Evolutionary conservation across 2,113 vertebrate species (phyloP), one percentile per base, ranked within the genome.

Genomic region (Cynopterus brachyotis): DNA sequence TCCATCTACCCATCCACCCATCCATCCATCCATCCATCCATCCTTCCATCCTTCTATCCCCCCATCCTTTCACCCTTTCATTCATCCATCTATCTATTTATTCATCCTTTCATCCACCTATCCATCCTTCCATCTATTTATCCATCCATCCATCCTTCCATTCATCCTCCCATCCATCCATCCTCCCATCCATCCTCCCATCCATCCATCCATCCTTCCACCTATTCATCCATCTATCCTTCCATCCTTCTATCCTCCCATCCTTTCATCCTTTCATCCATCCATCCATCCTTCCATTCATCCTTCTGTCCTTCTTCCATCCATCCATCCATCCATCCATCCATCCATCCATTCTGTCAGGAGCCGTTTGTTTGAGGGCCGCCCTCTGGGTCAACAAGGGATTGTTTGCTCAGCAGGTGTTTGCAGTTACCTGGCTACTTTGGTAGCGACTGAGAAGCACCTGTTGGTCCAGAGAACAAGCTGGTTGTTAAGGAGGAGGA

Each of bases 81-180:
- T 3, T 1, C 9, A 50, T 30, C 2, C 8, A 32, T 2, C 40
- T 16, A 32, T 2, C 0, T 4, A 30, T 1, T 6, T 6, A 42
- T 0, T 5, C 9, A 91, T 0, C 2, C 19, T 55, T 1, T 1
- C 1, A 10, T 1, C 24, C 3, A 20, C 13, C n/a, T 5, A 60
- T 0, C 7, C 28, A 78, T 1, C 1, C 2, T 30, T 16, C 11
- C 1, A 59, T 2, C 13, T 16, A 60, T 1, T 5, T 4, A 17
- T 22, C 9, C 40, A 40, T 0, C 13, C 5, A 30, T 0, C n/a
- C 5, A 47, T 7, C 35, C 37, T 42, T 1, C 9, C 30, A 70
- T 0, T 16, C n/a, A 66, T 12, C n/a, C n/a, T n/a, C n/a, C 47
- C 1, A 47, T 6, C 10, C 42, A 17, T 20, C 20, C 26, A 42